phyloP scores from a whole-genome alignment of 2,888 invertebrate genomes.

The Glaucopsyche alexis region DNA sequence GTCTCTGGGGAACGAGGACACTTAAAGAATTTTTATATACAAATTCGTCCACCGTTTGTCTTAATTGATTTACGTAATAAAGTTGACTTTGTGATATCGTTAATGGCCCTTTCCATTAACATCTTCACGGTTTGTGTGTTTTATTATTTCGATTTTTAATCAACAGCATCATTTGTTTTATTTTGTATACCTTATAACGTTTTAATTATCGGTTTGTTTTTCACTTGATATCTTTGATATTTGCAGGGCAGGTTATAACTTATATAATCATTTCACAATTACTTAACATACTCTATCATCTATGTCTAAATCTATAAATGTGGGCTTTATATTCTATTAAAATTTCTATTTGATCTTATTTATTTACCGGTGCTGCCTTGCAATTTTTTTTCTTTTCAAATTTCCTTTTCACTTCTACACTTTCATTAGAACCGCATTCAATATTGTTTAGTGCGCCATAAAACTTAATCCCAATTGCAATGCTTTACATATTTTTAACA shows the following conservation, averaged over 20 bases:
- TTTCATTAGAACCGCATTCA: constrained; percentile 21
- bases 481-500: constrained; percentile 25
- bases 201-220: not conserved
- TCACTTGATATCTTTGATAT: too few relatives aligned
- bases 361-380: not conserved
- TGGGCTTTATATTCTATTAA: too few relatives aligned
- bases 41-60: constrained; percentile 44
- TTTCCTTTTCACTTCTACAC: not conserved
- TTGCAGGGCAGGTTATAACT: too few relatives aligned
- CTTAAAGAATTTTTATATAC: constrained; percentile 32
- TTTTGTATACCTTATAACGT: not conserved
- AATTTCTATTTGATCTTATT: too few relatives aligned
- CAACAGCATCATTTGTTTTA: constrained; percentile 1
- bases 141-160: not conserved
- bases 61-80: constrained; percentile 27
- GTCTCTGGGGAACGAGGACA: not conserved
- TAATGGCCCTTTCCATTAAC: constrained; percentile 20
- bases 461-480: constrained; percentile 25
- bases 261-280: too few relatives aligned
- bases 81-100: constrained; percentile 22
- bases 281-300: too few relatives aligned
- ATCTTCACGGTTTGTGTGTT: constrained; percentile 19
- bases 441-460: not conserved
- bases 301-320: too few relatives aligned
- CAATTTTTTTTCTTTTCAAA: not conserved